A percentile compares a stretch with the other conserved stretches of the same genome.
Evolutionary conservation across 2,797 vertebrate species (phyloP).

Genomic region (Catostomus latipinnis): DNA sequence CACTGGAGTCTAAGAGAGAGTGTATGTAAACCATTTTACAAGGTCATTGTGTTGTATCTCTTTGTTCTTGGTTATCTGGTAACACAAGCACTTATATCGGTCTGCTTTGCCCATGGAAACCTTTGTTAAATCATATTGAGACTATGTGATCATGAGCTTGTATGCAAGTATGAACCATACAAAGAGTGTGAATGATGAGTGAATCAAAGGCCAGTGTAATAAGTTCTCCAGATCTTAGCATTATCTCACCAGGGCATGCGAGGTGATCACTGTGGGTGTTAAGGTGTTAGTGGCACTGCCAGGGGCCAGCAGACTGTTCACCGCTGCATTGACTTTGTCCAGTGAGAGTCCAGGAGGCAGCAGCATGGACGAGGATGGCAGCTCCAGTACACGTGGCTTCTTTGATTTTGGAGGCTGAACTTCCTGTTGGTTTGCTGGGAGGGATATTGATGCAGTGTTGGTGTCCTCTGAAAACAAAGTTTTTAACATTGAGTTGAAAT

Average conservation of each 20-base stretch:
- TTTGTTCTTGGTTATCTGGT: conserved; percentile 31
- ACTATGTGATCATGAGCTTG: neutral
- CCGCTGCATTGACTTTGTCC: conserved; percentile 82
- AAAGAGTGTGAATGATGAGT: neutral
- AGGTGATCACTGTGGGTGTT: conserved; percentile 86
- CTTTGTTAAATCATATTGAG: conserved; percentile 21
- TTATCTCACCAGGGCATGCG: conserved; percentile 81
- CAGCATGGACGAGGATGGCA: conserved; percentile 83
- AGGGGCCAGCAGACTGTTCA: conserved; percentile 86
- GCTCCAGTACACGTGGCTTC: conserved; percentile 89
- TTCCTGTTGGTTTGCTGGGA: conserved; percentile 59
- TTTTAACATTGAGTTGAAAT: neutral
- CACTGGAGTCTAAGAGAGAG: conserved; percentile 84
- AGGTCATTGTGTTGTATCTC: conserved; percentile 27
- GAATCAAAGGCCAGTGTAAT: neutral
- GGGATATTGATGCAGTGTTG: conserved; percentile 41
- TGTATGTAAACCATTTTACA: neutral
- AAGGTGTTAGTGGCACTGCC: conserved; percentile 82
- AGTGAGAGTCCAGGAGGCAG: conserved; percentile 77
- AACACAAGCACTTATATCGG: conserved; percentile 18
- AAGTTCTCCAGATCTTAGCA: too few relatives aligned
- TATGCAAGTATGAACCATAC: too few relatives aligned
- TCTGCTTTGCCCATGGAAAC: neutral
- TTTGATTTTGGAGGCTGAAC: conserved; percentile 82
- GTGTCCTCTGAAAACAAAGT: conserved; percentile 52